Evolutionary conservation across 2,113 vertebrate genomes (phyloP).

Genomic region (Carettochelys insculpta): DNA sequence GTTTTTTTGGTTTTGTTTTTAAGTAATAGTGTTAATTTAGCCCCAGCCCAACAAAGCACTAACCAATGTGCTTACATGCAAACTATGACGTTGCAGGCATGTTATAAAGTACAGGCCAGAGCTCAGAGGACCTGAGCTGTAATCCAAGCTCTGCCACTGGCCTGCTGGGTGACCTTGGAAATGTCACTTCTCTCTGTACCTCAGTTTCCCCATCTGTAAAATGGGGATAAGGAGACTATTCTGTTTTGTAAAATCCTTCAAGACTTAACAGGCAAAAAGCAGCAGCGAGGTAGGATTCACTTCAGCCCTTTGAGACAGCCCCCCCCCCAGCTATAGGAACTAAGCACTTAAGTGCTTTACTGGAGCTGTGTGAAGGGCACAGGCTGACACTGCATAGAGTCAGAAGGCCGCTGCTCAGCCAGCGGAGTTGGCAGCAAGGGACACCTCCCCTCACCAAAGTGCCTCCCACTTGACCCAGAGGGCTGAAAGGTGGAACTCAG

Average conservation of each 20-base stretch:
- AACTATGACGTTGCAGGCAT: background rate
- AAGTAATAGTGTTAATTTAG: background rate
- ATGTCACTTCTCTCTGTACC: background rate
- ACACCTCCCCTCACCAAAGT: background rate
- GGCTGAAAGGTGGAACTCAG: accelerated
- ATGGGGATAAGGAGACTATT: background rate
- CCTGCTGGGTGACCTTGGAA: background rate
- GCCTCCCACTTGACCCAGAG: accelerated
- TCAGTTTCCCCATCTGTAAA: background rate
- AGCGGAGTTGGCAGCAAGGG: background rate
- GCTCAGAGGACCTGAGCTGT: background rate
- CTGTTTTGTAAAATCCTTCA: background rate
- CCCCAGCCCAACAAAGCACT: background rate
- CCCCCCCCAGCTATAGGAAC: no score
- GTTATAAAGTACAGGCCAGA: background rate
- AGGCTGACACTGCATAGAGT: no score
- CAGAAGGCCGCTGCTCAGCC: background rate
- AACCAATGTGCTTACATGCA: background rate
- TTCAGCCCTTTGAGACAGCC: no score
- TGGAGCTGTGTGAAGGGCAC: background rate
- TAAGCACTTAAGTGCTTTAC: background rate
- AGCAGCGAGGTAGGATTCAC: no score
- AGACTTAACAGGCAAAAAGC: no score
- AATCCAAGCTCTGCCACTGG: background rate
- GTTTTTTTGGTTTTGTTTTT: no score